Evolutionary conservation across 2,888 invertebrate genomes (phyloP), one percentile per base, ranked within the genome.

Genomic region (Xestia sexstrigata): DNA sequence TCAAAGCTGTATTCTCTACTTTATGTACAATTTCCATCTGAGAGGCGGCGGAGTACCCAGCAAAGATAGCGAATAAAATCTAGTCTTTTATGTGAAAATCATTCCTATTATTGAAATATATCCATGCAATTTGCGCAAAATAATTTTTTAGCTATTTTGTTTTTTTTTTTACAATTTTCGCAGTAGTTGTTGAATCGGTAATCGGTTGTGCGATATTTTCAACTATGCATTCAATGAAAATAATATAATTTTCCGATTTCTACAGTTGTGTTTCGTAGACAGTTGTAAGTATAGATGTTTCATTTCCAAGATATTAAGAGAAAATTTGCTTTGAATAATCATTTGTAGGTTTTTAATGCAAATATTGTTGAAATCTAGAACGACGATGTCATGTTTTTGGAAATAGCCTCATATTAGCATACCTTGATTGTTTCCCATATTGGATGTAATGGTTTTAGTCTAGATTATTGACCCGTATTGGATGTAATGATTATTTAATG

Each of bases 331-430:
- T 15, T 3, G 1, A 42, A 30, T 26, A n/a, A 4, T 6, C 35
- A 35, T 71, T 58, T 47, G 30, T 26, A 26, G 35, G 17, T 71
- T 58, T 47, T 20, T 26, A 26, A 47, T 23, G n/a, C n/a, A 74
- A 73, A 72, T n/a, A 35, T 58, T 47, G 9, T 26, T 26, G 26
- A 47, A 39, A 60, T 47, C 35, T 49, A 23, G 20, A 49, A 26
- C 8, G 23, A 62, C 7, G 13, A 60, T 60, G 13, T n/a, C 55
- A 42, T 49, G 30, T 73, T 74, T 74, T 73, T 73, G 26, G 39
- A 60, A 30, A 47, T 60, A 47, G 15, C 15, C n/a, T 17, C 20
- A 23, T 73, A 70, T 70, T 71, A 47, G 23, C 60, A 72, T 49
- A 62, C 30, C 39, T 49, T 74, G 49, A 74, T 49, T 62, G 30